Evolutionary conservation across 2,797 vertebrate species (phyloP), one percentile per base, ranked within the genome.

Genomic region (Myotis pilosus): DNA sequence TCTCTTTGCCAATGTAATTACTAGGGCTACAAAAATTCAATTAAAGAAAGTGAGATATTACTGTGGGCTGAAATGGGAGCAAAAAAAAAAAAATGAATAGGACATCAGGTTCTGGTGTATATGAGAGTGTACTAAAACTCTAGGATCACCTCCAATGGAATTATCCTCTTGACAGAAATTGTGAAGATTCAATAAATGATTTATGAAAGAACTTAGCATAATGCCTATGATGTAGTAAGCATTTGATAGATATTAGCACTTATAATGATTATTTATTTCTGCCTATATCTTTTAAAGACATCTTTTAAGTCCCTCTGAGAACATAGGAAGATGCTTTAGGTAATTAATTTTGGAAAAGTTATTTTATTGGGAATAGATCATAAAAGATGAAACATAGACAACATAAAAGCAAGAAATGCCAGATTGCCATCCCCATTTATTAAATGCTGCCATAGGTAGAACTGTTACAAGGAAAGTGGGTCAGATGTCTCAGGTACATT

Each of bases 31-130:
- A 85, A 74, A 78, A 95, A 78, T 86, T 7, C 13, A 80, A 13
- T 86, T 87, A 92, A 53, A 91, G 36, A 88, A 91, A 66, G 66
- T 92, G 62, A 72, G 47, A 86, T 91, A 89, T 91, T 80, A 38
- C 57, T 68, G 33, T 41, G 28, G 33, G 23, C 30, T 92, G 10
- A 78, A 91, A 87, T 17, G 80, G 66, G 91, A 94, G 3, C 44
- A 94, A 91, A 78, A 79, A 94, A 91, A 78, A 79, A 76, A 20
- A 92, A 89, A 49, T 74, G 41, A 90, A 68, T 12, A 66, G 8
- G 44, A 33, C 22, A 33, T 81, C 4, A 28, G 41, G 13, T 62
- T 72, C 44, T 91, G 6, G 6, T 94, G 8, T 49, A 57, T 88
- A 57, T 84, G 72, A 86, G 62, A n/a, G 22, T 72, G 22, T 68